Conservation (phyloP, 2,113 vertebrate genomes). For the Pteropus alecto region DNA sequence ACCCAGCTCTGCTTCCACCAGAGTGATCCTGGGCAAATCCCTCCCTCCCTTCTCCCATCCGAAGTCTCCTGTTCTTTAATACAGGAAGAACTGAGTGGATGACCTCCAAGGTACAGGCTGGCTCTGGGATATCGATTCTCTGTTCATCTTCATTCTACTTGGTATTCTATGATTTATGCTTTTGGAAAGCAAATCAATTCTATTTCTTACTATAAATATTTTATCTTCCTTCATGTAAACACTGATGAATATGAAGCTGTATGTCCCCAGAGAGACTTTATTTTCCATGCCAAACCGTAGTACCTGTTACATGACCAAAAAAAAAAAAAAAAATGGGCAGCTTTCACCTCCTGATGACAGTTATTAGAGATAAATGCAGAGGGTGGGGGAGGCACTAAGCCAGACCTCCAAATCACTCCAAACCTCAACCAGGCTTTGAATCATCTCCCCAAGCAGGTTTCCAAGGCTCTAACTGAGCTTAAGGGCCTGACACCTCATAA, state of each 20-base stretch:
- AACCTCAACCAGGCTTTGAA: background rate
- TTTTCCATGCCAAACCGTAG: conserved; percentile 38
- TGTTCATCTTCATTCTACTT: background rate
- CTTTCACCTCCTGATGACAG: conserved; percentile 23
- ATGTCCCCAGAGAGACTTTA: conserved; percentile 22
- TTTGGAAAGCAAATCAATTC: background rate
- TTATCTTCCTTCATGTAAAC: background rate
- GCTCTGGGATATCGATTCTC: background rate
- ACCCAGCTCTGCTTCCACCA: background rate
- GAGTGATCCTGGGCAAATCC: background rate
- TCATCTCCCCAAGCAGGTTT: background rate
- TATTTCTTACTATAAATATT: conserved; percentile 6
- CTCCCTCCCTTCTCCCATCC: background rate
- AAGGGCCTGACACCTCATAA: background rate
- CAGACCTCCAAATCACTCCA: background rate
- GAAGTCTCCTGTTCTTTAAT: background rate
- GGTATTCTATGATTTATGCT: background rate
- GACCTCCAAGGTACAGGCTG: fast-evolving
- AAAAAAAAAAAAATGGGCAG: background rate
- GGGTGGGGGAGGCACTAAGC: background rate
- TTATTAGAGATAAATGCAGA: background rate
- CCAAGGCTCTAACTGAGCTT: background rate
- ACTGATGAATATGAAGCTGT: background rate
- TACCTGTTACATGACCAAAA: background rate
- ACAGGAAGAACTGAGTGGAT: fast-evolving